Percentiles rank a stretch among this genome's conserved stretches.
Evolutionary conservation across 2,113 vertebrate species (phyloP).

Genomic region (Cinclus mexicanus): DNA sequence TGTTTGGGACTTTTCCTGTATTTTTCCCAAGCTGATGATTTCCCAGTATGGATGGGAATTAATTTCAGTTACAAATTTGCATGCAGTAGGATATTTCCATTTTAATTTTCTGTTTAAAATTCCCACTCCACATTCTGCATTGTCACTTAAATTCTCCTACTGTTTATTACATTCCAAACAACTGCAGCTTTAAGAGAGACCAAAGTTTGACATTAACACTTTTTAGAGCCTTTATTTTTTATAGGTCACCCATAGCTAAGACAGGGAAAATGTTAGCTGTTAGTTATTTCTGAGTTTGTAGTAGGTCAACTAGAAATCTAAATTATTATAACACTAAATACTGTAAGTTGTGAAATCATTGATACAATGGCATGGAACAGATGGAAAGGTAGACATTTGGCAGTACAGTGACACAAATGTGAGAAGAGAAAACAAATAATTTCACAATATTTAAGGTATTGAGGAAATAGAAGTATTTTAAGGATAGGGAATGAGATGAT

Average conservation of each 20-base stretch:
- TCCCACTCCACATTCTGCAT: not conserved
- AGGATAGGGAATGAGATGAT: not conserved
- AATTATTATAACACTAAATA: not conserved
- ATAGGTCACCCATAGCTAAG: not conserved
- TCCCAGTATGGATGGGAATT: not conserved
- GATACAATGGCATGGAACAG: not conserved
- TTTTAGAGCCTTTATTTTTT: not conserved
- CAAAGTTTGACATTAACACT: not conserved
- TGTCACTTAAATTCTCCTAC: not conserved
- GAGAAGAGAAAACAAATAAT: not conserved
- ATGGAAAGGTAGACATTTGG: not conserved
- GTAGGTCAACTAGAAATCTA: not conserved
- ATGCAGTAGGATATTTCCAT: not conserved
- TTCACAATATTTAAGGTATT: not conserved
- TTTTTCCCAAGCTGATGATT: not conserved
- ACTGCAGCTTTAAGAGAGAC: not conserved
- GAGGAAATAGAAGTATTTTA: not conserved
- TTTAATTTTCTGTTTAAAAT: not conserved
- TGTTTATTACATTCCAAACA: not conserved
- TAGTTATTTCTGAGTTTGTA: not conserved
- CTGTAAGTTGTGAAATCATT: not conserved
- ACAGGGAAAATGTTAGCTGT: not conserved
- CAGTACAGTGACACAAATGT: not conserved
- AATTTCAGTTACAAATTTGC: not conserved
- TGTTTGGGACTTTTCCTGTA: not conserved